Percentiles rank a stretch among this genome's conserved stretches.
phyloP scores from a whole-genome alignment of 2,888 invertebrate species.

The Polyploca ridens region DNA sequence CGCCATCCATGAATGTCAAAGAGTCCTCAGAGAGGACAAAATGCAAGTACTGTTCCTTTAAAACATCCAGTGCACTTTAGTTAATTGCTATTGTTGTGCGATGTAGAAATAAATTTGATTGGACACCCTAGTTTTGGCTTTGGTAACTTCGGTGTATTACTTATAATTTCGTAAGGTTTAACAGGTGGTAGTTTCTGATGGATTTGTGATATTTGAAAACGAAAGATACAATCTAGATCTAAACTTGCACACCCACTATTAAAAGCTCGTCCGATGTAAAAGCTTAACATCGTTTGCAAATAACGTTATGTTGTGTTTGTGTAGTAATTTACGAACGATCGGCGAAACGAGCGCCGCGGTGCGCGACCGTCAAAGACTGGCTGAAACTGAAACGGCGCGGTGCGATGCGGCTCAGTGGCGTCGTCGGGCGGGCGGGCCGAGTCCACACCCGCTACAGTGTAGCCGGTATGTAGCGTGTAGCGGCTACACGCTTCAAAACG shows the following conservation, averaged over 20 bases:
- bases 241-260: background rate
- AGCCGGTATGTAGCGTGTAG: no score
- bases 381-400: conserved; percentile 20
- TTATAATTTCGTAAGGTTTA: background rate
- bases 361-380: conserved; percentile 36
- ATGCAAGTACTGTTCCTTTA: background rate
- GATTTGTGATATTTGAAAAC: background rate
- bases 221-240: background rate
- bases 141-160: background rate
- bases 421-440: conserved; percentile 13
- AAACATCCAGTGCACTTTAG: background rate
- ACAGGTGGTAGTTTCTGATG: background rate
- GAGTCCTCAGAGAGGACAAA: background rate
- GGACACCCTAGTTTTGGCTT: conserved; percentile 4
- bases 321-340: conserved; percentile 17
- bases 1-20: background rate
- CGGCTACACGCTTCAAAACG: background rate
- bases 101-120: conserved; percentile 1
- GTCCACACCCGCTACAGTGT: background rate
- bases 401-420: conserved; percentile 9
- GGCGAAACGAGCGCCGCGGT: conserved; percentile 28
- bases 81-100: background rate
- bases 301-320: background rate
- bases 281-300: background rate
- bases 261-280: background rate